Conservation (phyloP, 2,113 vertebrate species). For the Oncorhynchus keta region DNA sequence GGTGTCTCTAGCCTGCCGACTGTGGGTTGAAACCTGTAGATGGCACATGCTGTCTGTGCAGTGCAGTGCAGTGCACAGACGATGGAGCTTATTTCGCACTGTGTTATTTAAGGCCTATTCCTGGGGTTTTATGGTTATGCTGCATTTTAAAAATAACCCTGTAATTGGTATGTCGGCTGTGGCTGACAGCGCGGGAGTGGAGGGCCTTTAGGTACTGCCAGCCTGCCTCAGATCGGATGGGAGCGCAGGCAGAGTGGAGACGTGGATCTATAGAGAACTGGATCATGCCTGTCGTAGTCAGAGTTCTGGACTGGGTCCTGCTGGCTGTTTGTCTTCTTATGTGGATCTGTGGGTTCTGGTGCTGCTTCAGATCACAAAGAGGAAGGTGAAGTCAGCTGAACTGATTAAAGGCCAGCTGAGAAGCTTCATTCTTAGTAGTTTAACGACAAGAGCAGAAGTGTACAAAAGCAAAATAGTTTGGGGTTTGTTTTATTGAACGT, state of each 20-base stretch:
- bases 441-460: no score
- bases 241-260: not conserved
- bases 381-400: not conserved
- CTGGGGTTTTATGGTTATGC: conserved; percentile 46
- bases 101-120: conserved; percentile 68
- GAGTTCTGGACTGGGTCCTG: not conserved
- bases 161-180: conserved; percentile 58
- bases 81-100: conserved; percentile 50
- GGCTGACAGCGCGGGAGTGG: conserved; percentile 14
- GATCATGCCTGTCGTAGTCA: not conserved
- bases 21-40: conserved; percentile 4
- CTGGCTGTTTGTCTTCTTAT: not conserved
- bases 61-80: conserved; percentile 16
- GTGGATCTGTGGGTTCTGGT: conserved; percentile 5
- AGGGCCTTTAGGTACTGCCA: conserved; percentile 8
- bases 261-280: not conserved
- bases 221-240: not conserved
- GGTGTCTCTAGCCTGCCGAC: conserved; percentile 29
- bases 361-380: not conserved
- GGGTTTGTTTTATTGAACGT: no score
- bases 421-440: no score
- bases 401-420: no score
- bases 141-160: conserved; percentile 62
- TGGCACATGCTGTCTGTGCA: conserved; percentile 24
- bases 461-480: no score